Evolutionary conservation across 2,888 invertebrate genomes (phyloP), one percentile per base, ranked within the genome.

Genomic region (Ornithoptera alexandrae): DNA sequence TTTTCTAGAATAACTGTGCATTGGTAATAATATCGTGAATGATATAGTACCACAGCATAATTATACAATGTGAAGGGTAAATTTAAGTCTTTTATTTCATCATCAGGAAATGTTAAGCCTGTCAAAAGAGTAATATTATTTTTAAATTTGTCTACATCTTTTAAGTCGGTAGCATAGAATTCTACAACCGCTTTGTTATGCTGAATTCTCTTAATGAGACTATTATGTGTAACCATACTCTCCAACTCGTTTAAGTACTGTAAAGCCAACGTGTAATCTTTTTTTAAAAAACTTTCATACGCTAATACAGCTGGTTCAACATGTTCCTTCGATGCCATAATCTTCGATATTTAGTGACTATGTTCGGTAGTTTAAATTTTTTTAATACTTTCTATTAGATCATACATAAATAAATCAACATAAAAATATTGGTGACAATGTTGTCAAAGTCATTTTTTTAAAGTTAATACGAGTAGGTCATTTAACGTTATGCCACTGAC

Each of bases 161-260:
- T 96, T 79, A 96, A 93, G 63, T 95, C 95, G 69, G 94, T 94
- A 73, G 94, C 94, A 84, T 95, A 97, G 85, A 96, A 97, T 80
- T 97, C 97, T 0, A 95, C 95, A 0, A 98, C 95, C 39, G 96
- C 95, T 87, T 96, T 96, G 82, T 98, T 98, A 79, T 97, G 97
- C 61, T 94, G 93, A 2, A 97, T 94, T 81, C 97, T 95, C 72
- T 95, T 94, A 18, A 75, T 50, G 22, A 77, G 67, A 85, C 96
- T 96, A 71, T 93, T 93, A 0, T 93, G 93, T 65, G 95, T 91
- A 70, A 85, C 81, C 6, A 94, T 79, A 39, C 84, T 85, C 80
- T 95, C 95, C 72, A 97, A 84, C 81, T 96, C 95, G 72, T 92
- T 94, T 74, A 97, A 89, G 74, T 94, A 88, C 74, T 93, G 93